Evolutionary conservation across 2,888 invertebrate species (phyloP).

Genomic region (Amiota mariae): DNA sequence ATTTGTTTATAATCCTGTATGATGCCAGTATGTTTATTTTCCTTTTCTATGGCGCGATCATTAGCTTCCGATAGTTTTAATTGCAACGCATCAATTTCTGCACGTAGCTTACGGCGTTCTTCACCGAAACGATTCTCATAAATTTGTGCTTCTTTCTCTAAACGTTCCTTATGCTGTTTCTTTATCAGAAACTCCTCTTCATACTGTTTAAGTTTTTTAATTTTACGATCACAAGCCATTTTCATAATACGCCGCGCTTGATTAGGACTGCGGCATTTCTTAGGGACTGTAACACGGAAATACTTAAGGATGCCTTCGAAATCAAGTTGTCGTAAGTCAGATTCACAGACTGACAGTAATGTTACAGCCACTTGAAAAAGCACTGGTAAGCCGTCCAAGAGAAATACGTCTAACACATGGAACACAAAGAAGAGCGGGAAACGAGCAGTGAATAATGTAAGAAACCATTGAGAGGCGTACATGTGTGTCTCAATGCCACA

Average conservation of each 20-base stretch:
- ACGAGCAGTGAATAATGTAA: slow-evolving; percentile 98
- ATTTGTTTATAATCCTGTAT: slow-evolving; percentile 94
- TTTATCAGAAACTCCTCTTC: slow-evolving; percentile 89
- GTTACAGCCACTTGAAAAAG: slow-evolving; percentile 97
- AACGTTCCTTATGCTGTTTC: slow-evolving; percentile 80
- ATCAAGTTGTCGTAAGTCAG: slow-evolving; percentile 92
- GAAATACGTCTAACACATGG: slow-evolving; percentile 96
- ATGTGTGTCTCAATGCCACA: slow-evolving; percentile 95
- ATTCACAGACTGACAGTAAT: slow-evolving; percentile 90
- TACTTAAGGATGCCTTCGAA: slow-evolving; percentile 99
- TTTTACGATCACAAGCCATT: slow-evolving; percentile 91
- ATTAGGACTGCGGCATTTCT: slow-evolving; percentile 94
- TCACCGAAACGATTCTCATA: slow-evolving; percentile 79
- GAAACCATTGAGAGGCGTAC: slow-evolving; percentile 99
- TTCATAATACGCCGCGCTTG: slow-evolving; percentile 91
- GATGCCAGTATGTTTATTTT: slow-evolving; percentile 84
- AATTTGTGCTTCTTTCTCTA: slow-evolving; percentile 80
- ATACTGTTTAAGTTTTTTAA: slow-evolving; percentile 95
- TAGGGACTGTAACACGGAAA: slow-evolving; percentile 96
- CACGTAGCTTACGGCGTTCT: slow-evolving; percentile 74
- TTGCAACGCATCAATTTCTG: slow-evolving; percentile 77
- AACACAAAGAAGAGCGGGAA: slow-evolving; percentile 98
- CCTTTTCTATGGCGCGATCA: slow-evolving; percentile 82
- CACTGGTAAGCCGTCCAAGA: slow-evolving; percentile 94
- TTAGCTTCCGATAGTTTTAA: slow-evolving; percentile 86